Conservation (phyloP, 2,797 vertebrate genomes). For the Galaxias olidus region DNA sequence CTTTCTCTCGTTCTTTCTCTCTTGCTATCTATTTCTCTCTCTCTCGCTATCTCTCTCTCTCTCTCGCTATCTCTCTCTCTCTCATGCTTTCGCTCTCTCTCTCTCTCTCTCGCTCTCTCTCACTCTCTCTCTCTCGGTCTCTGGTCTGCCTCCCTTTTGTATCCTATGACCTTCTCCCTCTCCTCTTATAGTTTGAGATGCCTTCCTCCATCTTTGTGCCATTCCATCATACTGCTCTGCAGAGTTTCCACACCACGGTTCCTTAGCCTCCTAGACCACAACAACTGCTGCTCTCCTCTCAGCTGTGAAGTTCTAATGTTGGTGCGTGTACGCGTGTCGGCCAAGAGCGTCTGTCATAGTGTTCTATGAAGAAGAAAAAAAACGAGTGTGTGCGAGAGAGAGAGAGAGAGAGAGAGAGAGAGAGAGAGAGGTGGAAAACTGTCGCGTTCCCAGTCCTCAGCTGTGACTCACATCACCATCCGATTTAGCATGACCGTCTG, state of each 20-base stretch:
- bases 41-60: neutral
- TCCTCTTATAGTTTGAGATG: too few species aligned
- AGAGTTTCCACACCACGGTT: too few species aligned
- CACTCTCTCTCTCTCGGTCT: slow-evolving; percentile 16
- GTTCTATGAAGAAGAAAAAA: neutral
- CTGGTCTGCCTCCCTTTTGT: too few species aligned
- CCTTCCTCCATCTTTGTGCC: too few species aligned
- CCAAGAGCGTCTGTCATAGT: neutral
- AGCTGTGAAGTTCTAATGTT: too few species aligned
- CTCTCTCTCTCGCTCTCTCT: slow-evolving; percentile 26
- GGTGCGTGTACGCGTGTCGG: neutral
- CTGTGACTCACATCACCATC: slow-evolving; percentile 42
- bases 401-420: neutral
- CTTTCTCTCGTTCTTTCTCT: neutral
- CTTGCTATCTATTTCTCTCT: slow-evolving; percentile 3
- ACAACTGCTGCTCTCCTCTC: too few species aligned
- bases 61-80: slow-evolving; percentile 20
- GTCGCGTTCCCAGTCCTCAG: slow-evolving; percentile 34
- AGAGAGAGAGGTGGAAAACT: slow-evolving; percentile 11
- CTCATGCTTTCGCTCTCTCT: slow-evolving; percentile 6
- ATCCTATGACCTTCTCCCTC: too few species aligned
- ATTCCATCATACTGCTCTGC: too few species aligned
- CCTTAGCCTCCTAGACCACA: too few species aligned
- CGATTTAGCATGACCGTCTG: slow-evolving; percentile 45
- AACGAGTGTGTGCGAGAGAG: slow-evolving; percentile 11